phyloP scores from a whole-genome alignment of 2,888 invertebrate species.

The Phyllotreta cruciferae region DNA sequence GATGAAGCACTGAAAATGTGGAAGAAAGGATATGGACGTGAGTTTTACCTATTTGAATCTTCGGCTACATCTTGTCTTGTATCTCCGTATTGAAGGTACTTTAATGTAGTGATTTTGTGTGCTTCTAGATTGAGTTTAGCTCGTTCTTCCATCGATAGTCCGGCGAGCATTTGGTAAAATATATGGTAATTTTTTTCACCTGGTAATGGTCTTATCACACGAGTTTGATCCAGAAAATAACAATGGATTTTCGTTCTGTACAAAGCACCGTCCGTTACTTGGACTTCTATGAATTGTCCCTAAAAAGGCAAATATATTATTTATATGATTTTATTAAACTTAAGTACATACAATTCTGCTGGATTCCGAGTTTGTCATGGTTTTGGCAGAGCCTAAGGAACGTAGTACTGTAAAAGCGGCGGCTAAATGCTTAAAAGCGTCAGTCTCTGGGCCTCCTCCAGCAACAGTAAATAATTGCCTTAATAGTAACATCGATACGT shows the following conservation, averaged over 20 bases:
- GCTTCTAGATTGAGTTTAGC: constrained; percentile 87
- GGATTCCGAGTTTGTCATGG: constrained; percentile 88
- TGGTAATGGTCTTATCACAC: constrained; percentile 84
- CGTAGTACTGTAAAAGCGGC: constrained; percentile 94
- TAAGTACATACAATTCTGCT: constrained; percentile 80
- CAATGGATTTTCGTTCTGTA: constrained; percentile 96
- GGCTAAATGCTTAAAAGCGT: constrained; percentile 94
- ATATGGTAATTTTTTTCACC: constrained; percentile 96
- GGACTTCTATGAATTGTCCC: constrained; percentile 96
- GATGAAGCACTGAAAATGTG: not conserved
- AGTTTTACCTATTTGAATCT: constrained; percentile 68
- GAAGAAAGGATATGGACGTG: not conserved
- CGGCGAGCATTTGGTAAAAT: constrained; percentile 94
- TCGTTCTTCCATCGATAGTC: constrained; percentile 84
- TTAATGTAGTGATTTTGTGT: constrained; percentile 80
- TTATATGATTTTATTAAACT: constrained; percentile 13
- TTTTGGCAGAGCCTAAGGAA: constrained; percentile 90
- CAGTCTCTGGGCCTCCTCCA: constrained; percentile 93
- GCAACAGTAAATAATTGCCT: constrained; percentile 92
- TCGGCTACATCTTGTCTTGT: constrained; percentile 75
- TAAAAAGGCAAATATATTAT: constrained; percentile 55
- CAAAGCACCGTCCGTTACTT: constrained; percentile 92
- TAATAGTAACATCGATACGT: constrained; percentile 88
- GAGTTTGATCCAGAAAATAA: constrained; percentile 92
- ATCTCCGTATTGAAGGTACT: constrained; percentile 81